Conservation (phyloP, 2,888 invertebrate genomes). For the Xestobium rufovillosum region DNA sequence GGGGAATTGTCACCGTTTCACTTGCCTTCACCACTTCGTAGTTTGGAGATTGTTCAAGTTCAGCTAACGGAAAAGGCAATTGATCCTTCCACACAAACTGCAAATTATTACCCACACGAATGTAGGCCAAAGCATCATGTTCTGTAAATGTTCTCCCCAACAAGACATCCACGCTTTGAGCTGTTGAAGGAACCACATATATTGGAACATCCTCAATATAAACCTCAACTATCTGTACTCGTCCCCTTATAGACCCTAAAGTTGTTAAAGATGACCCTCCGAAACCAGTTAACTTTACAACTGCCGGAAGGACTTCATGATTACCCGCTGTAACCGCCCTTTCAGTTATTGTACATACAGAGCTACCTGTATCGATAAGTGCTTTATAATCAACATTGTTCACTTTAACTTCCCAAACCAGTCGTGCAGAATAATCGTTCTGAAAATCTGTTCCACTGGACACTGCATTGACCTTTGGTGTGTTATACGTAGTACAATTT, state of each 20-base stretch:
- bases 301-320: background rate
- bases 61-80: too few species aligned
- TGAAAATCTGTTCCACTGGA: too few species aligned
- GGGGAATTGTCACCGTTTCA: too few species aligned
- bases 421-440: too few species aligned
- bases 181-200: background rate
- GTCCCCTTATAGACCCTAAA: too few species aligned
- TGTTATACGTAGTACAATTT: too few species aligned
- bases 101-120: conserved; percentile 2
- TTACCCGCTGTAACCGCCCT: conserved; percentile 1
- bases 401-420: too few species aligned
- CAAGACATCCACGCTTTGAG: background rate
- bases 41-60: too few species aligned
- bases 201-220: too few species aligned
- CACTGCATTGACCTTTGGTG: too few species aligned
- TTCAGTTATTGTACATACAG: conserved; percentile 6
- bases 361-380: conserved; percentile 5
- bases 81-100: conserved; percentile 6
- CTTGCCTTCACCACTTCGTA: too few species aligned
- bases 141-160: conserved; percentile 6
- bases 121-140: conserved; percentile 2
- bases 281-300: background rate
- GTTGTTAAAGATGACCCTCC: background rate
- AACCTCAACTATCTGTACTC: background rate
- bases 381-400: too few species aligned